Percentiles rank a stretch among this genome's conserved stretches.
Conservation (phyloP, 1,140 invertebrate genomes). For the Zaprionus kolodkinae region DNA sequence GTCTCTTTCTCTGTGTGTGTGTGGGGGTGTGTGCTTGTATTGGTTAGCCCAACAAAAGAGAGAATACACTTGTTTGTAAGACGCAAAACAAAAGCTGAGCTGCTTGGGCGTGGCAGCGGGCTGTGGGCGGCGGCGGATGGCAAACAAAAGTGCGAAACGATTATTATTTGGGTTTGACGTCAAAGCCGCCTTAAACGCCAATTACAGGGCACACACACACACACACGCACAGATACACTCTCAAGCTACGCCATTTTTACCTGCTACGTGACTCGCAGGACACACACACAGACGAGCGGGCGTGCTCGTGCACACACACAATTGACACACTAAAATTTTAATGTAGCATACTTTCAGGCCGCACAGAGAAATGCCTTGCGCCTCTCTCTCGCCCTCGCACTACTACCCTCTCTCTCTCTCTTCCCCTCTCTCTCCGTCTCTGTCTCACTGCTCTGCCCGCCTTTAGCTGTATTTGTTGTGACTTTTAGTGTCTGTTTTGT, state of each 20-base stretch:
- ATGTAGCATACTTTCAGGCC: constrained; percentile 76
- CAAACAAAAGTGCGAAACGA: constrained; percentile 75
- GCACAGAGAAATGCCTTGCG: constrained; percentile 32
- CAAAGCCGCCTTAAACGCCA: constrained; percentile 80
- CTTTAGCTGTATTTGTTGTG: constrained; percentile 33
- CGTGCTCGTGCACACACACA: constrained; percentile 50
- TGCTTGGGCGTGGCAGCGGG: neutral
- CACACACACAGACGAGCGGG: constrained; percentile 29
- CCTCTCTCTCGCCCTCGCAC: neutral
- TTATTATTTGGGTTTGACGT: constrained; percentile 82
- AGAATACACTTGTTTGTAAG: constrained; percentile 9
- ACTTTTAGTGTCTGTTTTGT: constrained; percentile 74
- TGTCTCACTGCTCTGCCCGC: neutral
- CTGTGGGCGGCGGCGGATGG: constrained; percentile 18
- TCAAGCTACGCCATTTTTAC: constrained; percentile 34
- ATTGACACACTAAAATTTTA: constrained; percentile 82
- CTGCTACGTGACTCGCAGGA: constrained; percentile 50
- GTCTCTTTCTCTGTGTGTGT: neutral
- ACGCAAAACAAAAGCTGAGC: constrained; percentile 34
- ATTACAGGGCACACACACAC: constrained; percentile 62
- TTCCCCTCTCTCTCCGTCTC: neutral
- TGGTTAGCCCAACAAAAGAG: constrained; percentile 2
- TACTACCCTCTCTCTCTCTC: neutral
- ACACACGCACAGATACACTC: constrained; percentile 13
- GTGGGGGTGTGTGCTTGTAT: constrained; percentile 7